These are phyloP conservation scores for Tetraneura akinire DNA, from an alignment of 1,140 invertebrate genomes.

Conservation along the genomic window DNA sequence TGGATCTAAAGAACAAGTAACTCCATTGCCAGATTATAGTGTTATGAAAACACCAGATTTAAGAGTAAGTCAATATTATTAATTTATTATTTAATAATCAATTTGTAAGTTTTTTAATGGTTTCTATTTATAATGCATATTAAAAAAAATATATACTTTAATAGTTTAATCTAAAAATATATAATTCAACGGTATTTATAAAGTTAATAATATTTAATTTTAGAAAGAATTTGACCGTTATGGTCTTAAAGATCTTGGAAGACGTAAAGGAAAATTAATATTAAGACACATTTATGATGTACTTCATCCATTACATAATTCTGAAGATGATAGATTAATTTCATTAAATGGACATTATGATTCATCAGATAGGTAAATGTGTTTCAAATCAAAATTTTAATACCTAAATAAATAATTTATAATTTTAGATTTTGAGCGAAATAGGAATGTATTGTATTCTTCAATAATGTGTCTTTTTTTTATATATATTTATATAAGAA, in stretches of 20 bases:
- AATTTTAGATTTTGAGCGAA: too few relatives aligned
- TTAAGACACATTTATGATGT: constrained; percentile 54
- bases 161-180: too few relatives aligned
- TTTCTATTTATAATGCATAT: too few relatives aligned
- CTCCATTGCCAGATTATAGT: constrained; percentile 54
- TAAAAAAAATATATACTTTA: too few relatives aligned
- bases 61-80: constrained; percentile 49
- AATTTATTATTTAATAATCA: too few relatives aligned
- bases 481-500: too few relatives aligned
- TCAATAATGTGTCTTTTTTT: too few relatives aligned
- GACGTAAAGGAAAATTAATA: constrained; percentile 53
- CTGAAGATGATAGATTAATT: background rate
- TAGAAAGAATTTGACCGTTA: constrained; percentile 54
- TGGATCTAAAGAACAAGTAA: constrained; percentile 42
- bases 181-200: too few relatives aligned
- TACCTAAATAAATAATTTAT: too few relatives aligned
- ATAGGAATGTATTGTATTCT: too few relatives aligned
- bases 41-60: constrained; percentile 54
- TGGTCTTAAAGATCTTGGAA: constrained; percentile 53
- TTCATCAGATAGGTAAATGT: constrained; percentile 17
- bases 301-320: constrained; percentile 39
- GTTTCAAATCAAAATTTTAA: constrained; percentile 6
- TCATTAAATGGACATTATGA: background rate
- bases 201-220: background rate
- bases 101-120: too few relatives aligned